phyloP scores from a whole-genome alignment of 2,113 vertebrate species.

The Vimba vimba region DNA sequence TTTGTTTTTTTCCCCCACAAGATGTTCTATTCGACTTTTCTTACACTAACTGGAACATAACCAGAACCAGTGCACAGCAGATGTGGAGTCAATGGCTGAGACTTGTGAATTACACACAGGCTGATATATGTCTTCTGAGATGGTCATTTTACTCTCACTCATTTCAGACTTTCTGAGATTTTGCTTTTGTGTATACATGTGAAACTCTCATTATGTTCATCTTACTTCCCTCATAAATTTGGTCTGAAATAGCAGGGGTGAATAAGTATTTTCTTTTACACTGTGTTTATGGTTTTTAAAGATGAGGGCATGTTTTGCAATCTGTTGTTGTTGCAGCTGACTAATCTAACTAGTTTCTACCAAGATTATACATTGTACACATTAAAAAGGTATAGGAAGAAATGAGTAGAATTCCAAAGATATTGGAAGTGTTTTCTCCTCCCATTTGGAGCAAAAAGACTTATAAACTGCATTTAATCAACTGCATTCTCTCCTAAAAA shows the following conservation, averaged over 20 bases:
- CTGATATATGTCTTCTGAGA: background rate
- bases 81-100: slow-evolving; percentile 12
- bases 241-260: background rate
- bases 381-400: background rate
- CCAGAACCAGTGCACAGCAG: slow-evolving; percentile 26
- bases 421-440: background rate
- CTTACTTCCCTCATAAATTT: background rate
- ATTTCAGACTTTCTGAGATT: background rate
- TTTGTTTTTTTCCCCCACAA: background rate
- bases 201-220: background rate
- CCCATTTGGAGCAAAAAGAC: background rate
- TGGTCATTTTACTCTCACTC: background rate
- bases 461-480: too few relatives aligned
- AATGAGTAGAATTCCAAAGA: background rate
- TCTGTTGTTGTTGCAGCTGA: background rate
- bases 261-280: background rate
- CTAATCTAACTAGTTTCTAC: background rate
- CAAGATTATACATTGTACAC: background rate
- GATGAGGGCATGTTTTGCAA: background rate
- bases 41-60: slow-evolving; percentile 23
- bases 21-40: background rate
- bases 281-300: background rate
- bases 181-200: too few relatives aligned
- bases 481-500: too few relatives aligned
- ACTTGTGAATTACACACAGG: background rate